These are phyloP conservation scores for Orius laevigatus DNA, from an alignment of 1,140 invertebrate genomes.

Conservation along the genomic window DNA sequence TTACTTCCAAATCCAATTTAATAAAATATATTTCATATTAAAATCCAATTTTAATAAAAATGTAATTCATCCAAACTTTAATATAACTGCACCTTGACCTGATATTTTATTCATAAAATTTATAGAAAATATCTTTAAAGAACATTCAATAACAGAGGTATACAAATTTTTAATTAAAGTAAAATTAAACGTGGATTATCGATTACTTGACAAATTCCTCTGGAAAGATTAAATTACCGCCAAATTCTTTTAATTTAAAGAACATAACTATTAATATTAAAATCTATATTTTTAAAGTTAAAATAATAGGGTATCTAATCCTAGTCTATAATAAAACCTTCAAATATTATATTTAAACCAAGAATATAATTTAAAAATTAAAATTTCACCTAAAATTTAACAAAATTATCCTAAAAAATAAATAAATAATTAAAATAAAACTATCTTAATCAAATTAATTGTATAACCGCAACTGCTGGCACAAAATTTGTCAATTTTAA, in stretches of 20 bases:
- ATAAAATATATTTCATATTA: conserved; percentile 25
- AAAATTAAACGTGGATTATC: conserved; percentile 36
- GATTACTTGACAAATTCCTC: conserved; percentile 39
- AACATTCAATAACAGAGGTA: conserved; percentile 37
- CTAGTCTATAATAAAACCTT: conserved; percentile 29
- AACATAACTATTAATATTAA: conserved; percentile 32
- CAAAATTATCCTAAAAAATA: too few species aligned
- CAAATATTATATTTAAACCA: conserved; percentile 20
- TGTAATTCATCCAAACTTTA: conserved; percentile 34
- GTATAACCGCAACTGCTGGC: too few species aligned
- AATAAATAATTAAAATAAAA: too few species aligned
- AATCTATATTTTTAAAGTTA: conserved; percentile 25
- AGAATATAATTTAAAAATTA: too few species aligned
- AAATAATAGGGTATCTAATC: conserved; percentile 50
- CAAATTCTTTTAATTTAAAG: conserved; percentile 38
- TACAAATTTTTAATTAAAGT: conserved; percentile 34
- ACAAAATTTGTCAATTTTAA: too few species aligned
- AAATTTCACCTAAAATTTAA: too few species aligned
- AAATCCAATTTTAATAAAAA: conserved; percentile 27
- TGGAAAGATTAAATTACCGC: conserved; percentile 35
- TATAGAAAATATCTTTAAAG: conserved; percentile 32
- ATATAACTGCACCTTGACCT: conserved; percentile 40
- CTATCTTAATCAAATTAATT: too few species aligned
- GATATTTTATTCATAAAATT: too few species aligned
- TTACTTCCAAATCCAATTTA: conserved; percentile 39